Percentiles rank a stretch among this genome's conserved stretches.
Conservation (phyloP, 2,113 vertebrate species). For the Dipodomys ordii region DNA sequence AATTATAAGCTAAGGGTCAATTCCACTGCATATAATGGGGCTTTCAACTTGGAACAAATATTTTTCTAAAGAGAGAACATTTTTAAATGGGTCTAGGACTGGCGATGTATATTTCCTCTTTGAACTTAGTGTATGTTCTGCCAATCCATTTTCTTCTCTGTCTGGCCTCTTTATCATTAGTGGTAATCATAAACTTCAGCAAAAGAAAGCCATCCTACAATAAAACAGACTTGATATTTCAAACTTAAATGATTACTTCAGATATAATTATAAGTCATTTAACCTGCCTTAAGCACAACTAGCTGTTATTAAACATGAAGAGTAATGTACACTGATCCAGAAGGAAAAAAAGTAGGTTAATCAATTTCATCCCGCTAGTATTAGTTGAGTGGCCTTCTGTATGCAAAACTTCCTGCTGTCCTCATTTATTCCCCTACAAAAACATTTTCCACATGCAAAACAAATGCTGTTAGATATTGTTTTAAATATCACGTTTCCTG, state of each 20-base stretch:
- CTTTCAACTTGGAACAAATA: constrained; percentile 57
- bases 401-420: background rate
- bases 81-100: constrained; percentile 55
- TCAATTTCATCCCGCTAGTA: background rate
- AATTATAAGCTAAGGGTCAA: constrained; percentile 44
- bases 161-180: constrained; percentile 46
- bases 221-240: constrained; percentile 55
- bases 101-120: constrained; percentile 49
- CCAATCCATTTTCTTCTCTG: background rate
- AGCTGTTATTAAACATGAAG: constrained; percentile 43
- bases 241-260: constrained; percentile 43
- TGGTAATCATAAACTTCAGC: constrained; percentile 54
- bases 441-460: constrained; percentile 39
- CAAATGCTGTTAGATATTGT: constrained; percentile 20
- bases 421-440: background rate
- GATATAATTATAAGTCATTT: constrained; percentile 49
- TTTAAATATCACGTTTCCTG: constrained; percentile 36
- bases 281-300: constrained; percentile 25
- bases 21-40: constrained; percentile 20
- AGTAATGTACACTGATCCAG: constrained; percentile 1
- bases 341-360: constrained; percentile 18
- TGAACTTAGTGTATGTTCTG: constrained; percentile 10
- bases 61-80: constrained; percentile 45
- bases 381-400: background rate
- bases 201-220: constrained; percentile 38